These are phyloP conservation scores for Anthophora plumipes DNA, from an alignment of 2,888 invertebrate genomes.

Conservation along the genomic window DNA sequence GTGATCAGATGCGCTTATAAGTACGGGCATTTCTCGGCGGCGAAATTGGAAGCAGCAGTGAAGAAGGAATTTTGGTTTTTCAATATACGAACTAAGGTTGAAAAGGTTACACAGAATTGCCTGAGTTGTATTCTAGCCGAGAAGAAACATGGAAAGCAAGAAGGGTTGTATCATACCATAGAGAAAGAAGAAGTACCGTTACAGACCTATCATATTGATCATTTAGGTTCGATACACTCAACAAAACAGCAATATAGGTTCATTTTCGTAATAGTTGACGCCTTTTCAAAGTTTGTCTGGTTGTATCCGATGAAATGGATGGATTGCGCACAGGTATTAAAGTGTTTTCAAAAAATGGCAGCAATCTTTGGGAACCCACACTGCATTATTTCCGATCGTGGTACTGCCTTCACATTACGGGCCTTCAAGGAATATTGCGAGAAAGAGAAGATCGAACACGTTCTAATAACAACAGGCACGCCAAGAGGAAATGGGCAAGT, in stretches of 20 bases:
- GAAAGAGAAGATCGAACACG: conserved; percentile 3
- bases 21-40: no score
- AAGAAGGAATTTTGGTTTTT: no score
- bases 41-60: no score
- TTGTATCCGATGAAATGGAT: not conserved
- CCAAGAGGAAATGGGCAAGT: conserved; percentile 20
- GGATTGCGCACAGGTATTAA: not conserved
- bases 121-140: no score
- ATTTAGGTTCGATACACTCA: not conserved
- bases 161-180: no score
- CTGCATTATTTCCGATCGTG: not conserved
- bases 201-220: conserved; percentile 23
- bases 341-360: not conserved
- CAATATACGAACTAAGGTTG: no score
- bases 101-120: no score
- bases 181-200: not conserved
- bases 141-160: no score
- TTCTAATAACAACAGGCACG: not conserved
- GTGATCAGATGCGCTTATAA: no score
- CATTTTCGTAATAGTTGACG: conserved; percentile 11
- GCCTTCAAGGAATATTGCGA: not conserved
- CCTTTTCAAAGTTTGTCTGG: conserved; percentile 23
- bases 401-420: not conserved
- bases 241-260: not conserved
- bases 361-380: conserved; percentile 3